Evolutionary conservation across 1,140 invertebrate species (phyloP).

Genomic region (Saccostrea cuccullata): DNA sequence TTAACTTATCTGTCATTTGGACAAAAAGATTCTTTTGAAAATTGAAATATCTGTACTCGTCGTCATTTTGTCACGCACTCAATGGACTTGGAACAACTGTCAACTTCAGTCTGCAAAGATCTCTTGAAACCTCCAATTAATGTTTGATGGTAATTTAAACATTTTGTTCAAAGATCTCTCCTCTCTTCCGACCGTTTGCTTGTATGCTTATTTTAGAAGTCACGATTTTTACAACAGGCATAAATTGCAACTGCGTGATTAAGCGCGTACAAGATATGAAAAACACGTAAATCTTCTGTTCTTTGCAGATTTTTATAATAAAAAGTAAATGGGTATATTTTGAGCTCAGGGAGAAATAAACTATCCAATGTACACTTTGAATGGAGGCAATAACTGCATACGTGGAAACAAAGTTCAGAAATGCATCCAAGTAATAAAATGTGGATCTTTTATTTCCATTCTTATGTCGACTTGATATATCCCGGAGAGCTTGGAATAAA

Average conservation of each 20-base stretch:
- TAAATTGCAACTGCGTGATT: not conserved
- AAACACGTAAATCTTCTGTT: no score
- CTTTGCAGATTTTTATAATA: no score
- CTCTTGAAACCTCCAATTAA: constrained; percentile 2
- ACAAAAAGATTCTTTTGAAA: constrained; percentile 20
- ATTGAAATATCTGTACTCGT: constrained; percentile 5
- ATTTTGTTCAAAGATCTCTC: not conserved
- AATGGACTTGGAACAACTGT: constrained; percentile 2
- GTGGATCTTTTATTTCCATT: no score
- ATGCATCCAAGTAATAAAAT: no score
- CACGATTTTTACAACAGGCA: not conserved
- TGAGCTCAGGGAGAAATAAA: no score
- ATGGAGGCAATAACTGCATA: no score
- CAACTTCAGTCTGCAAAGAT: constrained; percentile 14
- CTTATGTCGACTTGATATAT: no score
- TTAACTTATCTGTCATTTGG: constrained; percentile 25
- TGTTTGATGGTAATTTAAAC: constrained; percentile 5
- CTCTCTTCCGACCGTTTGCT: not conserved
- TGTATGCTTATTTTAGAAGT: not conserved
- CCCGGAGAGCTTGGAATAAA: no score
- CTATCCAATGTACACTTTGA: no score
- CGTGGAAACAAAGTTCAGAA: no score
- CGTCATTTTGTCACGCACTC: constrained; percentile 30
- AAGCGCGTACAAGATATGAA: no score
- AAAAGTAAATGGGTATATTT: no score